Conservation (phyloP, 2,113 vertebrate genomes). For the Cyanoramphus novaezelandiae region DNA sequence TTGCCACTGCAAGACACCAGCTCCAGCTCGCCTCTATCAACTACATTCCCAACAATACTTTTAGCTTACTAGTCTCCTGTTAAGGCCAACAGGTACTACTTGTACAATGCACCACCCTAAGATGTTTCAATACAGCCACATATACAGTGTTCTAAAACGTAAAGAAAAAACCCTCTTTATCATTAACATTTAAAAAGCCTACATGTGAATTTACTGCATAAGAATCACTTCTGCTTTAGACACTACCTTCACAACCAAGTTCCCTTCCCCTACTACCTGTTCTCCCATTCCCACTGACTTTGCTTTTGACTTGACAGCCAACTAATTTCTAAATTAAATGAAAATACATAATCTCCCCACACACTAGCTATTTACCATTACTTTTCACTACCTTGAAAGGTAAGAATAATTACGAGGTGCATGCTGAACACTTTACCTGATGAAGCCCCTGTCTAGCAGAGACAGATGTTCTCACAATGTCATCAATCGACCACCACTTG, state of each 20-base stretch:
- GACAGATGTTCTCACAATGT: constrained; percentile 83
- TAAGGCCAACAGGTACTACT: background rate
- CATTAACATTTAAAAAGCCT: background rate
- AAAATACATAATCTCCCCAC: background rate
- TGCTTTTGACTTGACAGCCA: background rate
- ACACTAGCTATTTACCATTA: background rate
- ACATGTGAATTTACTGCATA: accelerated
- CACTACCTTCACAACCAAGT: background rate
- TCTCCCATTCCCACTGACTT: background rate
- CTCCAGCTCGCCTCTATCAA: background rate
- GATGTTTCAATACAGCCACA: background rate
- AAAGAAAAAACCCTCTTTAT: background rate
- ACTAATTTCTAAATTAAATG: background rate
- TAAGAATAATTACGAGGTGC: background rate
- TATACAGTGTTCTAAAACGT: background rate
- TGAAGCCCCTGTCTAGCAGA: constrained; percentile 78
- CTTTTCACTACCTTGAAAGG: background rate
- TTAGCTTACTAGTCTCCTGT: background rate
- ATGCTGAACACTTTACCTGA: constrained; percentile 71
- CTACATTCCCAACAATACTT: background rate
- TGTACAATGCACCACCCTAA: background rate
- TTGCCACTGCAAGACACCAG: background rate
- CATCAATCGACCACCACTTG: constrained; percentile 87
- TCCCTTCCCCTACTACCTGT: background rate
- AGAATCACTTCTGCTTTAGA: background rate